Percentiles rank a stretch among this genome's conserved stretches.
Evolutionary conservation across 2,888 invertebrate genomes (phyloP).

Genomic region (Eupithecia exiguata): DNA sequence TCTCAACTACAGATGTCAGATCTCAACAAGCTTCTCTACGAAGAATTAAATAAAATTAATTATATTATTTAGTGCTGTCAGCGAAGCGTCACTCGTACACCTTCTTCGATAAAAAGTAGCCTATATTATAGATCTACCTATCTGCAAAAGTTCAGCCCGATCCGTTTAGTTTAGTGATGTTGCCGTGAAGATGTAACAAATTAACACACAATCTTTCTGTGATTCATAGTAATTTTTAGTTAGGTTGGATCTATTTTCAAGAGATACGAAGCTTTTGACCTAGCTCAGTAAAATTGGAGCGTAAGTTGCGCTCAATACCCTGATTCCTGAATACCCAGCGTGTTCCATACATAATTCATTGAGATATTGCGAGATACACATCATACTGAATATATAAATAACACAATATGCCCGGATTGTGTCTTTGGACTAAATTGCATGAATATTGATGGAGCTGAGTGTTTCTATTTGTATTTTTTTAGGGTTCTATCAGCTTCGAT

Average conservation of each 20-base stretch:
- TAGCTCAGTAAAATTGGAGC: slow-evolving; percentile 11
- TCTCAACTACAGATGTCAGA: too few species aligned
- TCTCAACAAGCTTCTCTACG: too few species aligned
- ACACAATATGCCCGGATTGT: slow-evolving; percentile 17
- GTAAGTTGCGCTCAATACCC: slow-evolving; percentile 25
- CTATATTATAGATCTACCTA: too few species aligned
- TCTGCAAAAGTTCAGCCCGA: too few species aligned
- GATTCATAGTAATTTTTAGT: too few species aligned
- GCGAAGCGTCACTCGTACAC: too few species aligned
- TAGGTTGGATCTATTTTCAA: neutral
- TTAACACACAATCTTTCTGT: too few species aligned
- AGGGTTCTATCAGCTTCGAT: neutral
- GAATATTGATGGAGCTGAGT: slow-evolving; percentile 23
- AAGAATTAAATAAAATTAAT: too few species aligned
- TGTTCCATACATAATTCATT: slow-evolving; percentile 30
- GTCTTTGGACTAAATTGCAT: slow-evolving; percentile 25
- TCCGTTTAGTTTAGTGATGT: too few species aligned
- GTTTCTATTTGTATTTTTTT: slow-evolving; percentile 4
- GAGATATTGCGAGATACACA: slow-evolving; percentile 20
- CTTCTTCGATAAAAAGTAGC: too few species aligned
- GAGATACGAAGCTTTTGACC: slow-evolving; percentile 7
- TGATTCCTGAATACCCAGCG: slow-evolving; percentile 21
- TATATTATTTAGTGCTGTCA: too few species aligned
- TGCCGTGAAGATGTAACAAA: too few species aligned
- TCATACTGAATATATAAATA: slow-evolving; percentile 31